Base-by-base conservation (phyloP, 2,113 vertebrate species). In the Notiomystis cincta region DNA sequence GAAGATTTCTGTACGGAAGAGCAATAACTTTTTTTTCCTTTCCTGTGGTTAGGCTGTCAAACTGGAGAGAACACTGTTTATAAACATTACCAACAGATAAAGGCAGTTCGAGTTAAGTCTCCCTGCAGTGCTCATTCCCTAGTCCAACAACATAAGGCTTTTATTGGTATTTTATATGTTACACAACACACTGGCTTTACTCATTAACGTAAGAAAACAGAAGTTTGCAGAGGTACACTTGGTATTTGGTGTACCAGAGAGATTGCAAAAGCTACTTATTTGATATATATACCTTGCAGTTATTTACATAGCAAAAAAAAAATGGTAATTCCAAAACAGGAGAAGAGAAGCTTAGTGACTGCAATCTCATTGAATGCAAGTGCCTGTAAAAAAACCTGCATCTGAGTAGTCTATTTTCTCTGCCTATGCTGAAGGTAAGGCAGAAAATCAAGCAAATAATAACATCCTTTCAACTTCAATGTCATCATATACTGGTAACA, bases 251-350 rank as follows among this genome's bases (percentile, higher is more conserved):
- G 27, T 82, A 54, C 47, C 61, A 69, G 30, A 61, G 83, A 87
- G 83, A 83, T 83, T 95, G 40, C 40, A 91, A 80, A 93, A 93
- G 33, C 35, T 25, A 76, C 48, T 83, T 71, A 50, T 70, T 88
- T 95, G 71, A 60, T 85, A 38, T 22, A 76, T 37, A 66, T 78
- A 61, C 81, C 72, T 95, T 71, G 82, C 31, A 80, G 61, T 82
- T 94, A 95, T 94, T 95, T 95, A 70, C 50, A 75, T 90, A 94
- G 69, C 35, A 70, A 64, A 90, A 90, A 77, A 27, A 25, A 92
- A 71, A 78, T n/a, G 57, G 27, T 82, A 12, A 54, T 78, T 92
- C 35, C 33, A 58, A 96, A 94, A 66, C 35, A 79, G 67, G 27
- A 60, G 30, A 81, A 45, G 44, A 77, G 42, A 65, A 76, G 37